Evolutionary conservation across 23 tunicate species (phyloP).

Genomic region (Botrylloides violaceus): DNA sequence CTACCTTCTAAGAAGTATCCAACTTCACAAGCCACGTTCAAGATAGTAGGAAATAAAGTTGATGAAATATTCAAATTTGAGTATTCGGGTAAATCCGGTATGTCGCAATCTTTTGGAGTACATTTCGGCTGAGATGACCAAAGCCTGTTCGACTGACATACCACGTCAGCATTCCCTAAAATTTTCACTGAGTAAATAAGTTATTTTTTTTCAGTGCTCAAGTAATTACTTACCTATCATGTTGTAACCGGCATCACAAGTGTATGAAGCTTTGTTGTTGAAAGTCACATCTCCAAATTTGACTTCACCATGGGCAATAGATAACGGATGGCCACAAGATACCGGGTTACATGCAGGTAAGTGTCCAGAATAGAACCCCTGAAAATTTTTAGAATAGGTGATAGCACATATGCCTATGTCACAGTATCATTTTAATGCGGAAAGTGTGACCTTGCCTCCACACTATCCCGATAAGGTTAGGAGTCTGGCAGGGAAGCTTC

Average conservation of each 20-base stretch:
- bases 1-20: slow-evolving; percentile 52
- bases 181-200: background rate
- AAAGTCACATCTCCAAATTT: slow-evolving; percentile 35
- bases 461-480: no score
- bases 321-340: slow-evolving; percentile 34
- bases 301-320: slow-evolving; percentile 11
- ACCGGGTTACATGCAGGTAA: slow-evolving; percentile 48
- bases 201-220: background rate
- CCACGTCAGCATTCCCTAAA: background rate
- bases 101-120: slow-evolving; percentile 54
- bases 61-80: slow-evolving; percentile 27
- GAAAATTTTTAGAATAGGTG: no score
- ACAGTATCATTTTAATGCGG: no score
- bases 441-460: no score
- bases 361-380: slow-evolving; percentile 28
- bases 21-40: slow-evolving; percentile 38
- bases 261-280: slow-evolving; percentile 32
- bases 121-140: slow-evolving; percentile 56
- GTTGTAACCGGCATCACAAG: slow-evolving; percentile 43
- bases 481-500: no score
- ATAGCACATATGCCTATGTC: no score
- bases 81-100: slow-evolving; percentile 33
- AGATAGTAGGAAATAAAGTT: slow-evolving; percentile 35
- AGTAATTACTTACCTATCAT: slow-evolving; percentile 20
- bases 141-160: slow-evolving; percentile 40